These are phyloP conservation scores for Catharus bicknelli DNA, from an alignment of 2,113 vertebrate genomes.

Conservation along the genomic window DNA sequence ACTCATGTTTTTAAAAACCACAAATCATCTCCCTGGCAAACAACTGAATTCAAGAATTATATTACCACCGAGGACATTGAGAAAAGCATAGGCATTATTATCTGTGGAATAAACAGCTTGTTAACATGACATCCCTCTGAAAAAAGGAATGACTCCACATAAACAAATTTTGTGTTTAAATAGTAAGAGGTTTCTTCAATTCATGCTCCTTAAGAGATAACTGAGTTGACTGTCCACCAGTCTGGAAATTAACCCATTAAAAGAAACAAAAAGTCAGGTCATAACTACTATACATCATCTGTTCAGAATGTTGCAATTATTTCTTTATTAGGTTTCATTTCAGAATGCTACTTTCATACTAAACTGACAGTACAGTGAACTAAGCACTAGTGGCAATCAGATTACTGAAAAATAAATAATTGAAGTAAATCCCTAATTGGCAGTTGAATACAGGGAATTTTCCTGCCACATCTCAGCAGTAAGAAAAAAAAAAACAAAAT, in stretches of 20 bases:
- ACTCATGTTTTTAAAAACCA: background rate
- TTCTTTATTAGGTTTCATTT: conserved; percentile 2
- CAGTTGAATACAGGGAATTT: background rate
- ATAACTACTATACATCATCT: background rate
- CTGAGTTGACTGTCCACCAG: background rate
- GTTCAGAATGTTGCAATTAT: background rate
- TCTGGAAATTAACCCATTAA: background rate
- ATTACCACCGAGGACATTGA: background rate
- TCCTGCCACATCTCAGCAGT: background rate
- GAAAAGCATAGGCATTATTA: background rate
- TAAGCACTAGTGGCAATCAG: background rate
- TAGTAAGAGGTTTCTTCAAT: background rate
- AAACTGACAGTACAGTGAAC: background rate
- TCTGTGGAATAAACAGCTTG: background rate
- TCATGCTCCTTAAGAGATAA: background rate
- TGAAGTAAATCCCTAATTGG: background rate
- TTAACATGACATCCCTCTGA: background rate
- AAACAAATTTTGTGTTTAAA: background rate
- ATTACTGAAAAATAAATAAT: conserved; percentile 36
- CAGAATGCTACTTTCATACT: background rate
- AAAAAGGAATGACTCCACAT: background rate
- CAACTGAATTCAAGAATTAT: background rate
- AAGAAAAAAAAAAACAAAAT: background rate
- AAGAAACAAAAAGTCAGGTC: background rate
- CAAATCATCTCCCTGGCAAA: background rate